phyloP scores from a whole-genome alignment of 2,113 vertebrate genomes.

The Cebus imitator region DNA sequence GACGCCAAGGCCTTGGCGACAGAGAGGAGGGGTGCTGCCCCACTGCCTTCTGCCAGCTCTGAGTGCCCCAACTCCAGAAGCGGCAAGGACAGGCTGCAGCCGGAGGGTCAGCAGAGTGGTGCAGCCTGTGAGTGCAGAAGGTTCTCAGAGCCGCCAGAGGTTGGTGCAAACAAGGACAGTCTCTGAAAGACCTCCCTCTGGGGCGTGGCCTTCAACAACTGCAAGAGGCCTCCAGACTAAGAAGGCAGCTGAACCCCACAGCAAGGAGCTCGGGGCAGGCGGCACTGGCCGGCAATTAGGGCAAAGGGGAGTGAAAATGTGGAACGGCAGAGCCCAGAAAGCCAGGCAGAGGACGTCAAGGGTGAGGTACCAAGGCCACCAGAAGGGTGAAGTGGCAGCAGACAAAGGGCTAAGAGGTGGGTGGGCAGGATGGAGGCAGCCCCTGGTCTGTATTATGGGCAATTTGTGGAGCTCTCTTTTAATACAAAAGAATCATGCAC shows the following conservation, averaged over 20 bases:
- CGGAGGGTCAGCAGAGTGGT: rapidly evolving
- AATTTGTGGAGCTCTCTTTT: background rate
- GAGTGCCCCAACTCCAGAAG: rapidly evolving
- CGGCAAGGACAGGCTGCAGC: background rate
- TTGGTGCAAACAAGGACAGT: rapidly evolving
- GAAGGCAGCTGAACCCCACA: background rate
- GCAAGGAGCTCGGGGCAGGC: background rate
- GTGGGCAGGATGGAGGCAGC: background rate
- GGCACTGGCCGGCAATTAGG: rapidly evolving
- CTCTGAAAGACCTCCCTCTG: background rate
- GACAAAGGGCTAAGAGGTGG: background rate
- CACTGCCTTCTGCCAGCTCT: background rate
- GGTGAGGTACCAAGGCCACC: rapidly evolving
- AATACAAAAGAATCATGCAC: background rate
- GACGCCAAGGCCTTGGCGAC: rapidly evolving
- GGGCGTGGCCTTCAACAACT: background rate
- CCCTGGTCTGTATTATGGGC: background rate
- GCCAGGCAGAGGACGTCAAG: rapidly evolving
- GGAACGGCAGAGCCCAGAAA: rapidly evolving
- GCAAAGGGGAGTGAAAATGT: rapidly evolving
- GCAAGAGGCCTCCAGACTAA: background rate
- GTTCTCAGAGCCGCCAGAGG: background rate
- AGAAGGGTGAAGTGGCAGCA: rapidly evolving
- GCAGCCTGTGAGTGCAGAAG: background rate
- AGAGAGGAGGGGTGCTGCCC: background rate